Base-by-base conservation (phyloP, 2,888 invertebrate species). In the Unio pictorum region DNA sequence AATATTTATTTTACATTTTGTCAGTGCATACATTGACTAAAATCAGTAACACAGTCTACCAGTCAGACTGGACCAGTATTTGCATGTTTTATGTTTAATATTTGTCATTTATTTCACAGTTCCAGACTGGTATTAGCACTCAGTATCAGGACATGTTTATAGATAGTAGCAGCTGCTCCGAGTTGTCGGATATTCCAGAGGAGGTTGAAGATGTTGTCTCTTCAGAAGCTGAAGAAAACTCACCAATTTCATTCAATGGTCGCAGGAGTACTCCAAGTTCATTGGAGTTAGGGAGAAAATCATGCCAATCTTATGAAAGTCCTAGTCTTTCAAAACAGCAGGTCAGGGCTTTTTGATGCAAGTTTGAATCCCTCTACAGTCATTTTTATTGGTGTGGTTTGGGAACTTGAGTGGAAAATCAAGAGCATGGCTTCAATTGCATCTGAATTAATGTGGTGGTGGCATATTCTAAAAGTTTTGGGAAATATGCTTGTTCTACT, bases 121-220 rank as follows among this genome's bases (percentile, higher is more conserved):
- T 61, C 61, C 34, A 34, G 54, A 15, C 45, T 61, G 28, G 61
- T 45, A 45, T 45, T 45, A 45, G 71, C n/a, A 61, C 66, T 23
- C 60, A 66, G 68, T 73, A 66, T 65, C 72, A 70, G 58, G 81
- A 80, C 60, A 71, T 78, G 55, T 78, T 77, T 77, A 73, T 74
- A 66, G 79, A 79, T 67, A 78, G 78, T 66, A 82, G 78, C 62
- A 87, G 85, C 81, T 82, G 82, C 67, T 90, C 90, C 30, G 91
- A 91, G 82, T 87, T 91, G 65, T 91, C 91, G 55, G 91, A 91
- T 83, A 91, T 91, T 73, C 90, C 89, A 56, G 91, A 91, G 82
- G 91, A 90, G 75, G 90, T 89, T 66, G 91, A 91, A 80, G 90
- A 89, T 64, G 82, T 59, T 23, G 57, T 68, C 45, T 74, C 83